Evolutionary conservation across 2,888 invertebrate genomes (phyloP), one percentile per base, ranked within the genome.

Genomic region (Drosophila algonquin): DNA sequence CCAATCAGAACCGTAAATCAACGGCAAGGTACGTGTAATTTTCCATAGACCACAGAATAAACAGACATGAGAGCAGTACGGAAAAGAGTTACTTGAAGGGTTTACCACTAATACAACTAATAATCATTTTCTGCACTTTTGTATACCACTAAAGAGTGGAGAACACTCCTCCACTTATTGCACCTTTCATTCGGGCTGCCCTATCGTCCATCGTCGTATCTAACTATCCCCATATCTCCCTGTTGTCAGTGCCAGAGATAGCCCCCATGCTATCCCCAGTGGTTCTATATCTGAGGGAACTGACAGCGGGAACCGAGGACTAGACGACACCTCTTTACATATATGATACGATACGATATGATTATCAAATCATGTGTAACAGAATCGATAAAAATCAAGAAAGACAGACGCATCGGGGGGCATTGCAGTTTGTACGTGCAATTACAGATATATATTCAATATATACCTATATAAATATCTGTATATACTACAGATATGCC

Each of bases 361-460:
- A 40, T n/a, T n/a, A n/a, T n/a, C n/a, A n/a, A n/a, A n/a, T n/a
- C n/a, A n/a, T n/a, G n/a, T n/a, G n/a, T n/a, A 40, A 14, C 40
- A 40, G 40, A 40, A 40, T 40, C n/a, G n/a, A 40, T 40, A 75
- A 53, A 44, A 59, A 4, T n/a, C 10, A 60, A 52, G 46, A 55
- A 56, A 56, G 45, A 51, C 35, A 48, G 24, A 67, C 40, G 40
- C 40, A 14, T 14, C 14, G 40, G 40, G 40, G 40, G 18, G 18
- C 40, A 40, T 40, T 14, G 40, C 40, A n/a, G n/a, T 40, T 40
- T 40, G 40, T 40, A 40, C 40, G 40, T 40, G 40, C 40, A 67
- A 64, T 68, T 56, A 69, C 46, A 69, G 54, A 69, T 68, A 40
- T 4, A 53, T 18, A n/a, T n/a, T n/a, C n/a, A n/a, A n/a, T n/a